Evolutionary conservation across 2,888 invertebrate genomes (phyloP), one percentile per base, ranked within the genome.

Genomic region (Furcula furcula): DNA sequence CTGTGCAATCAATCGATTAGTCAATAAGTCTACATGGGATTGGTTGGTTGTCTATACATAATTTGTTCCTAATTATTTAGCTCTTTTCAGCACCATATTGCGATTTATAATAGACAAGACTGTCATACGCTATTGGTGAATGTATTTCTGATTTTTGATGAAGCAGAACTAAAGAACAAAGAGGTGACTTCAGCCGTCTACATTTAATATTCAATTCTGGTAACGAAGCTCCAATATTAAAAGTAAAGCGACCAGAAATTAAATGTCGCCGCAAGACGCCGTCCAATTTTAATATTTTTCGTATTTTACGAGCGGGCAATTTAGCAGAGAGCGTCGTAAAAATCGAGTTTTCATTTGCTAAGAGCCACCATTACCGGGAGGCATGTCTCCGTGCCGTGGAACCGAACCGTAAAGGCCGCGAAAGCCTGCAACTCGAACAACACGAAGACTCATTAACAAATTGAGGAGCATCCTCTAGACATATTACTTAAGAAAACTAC

Each of bases 301-400:
- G 52, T 49, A 58, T 48, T 64, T 53, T 52, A 57, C 56, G 41
- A 43, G 50, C 40, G 55, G 55, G 66, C 69, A 76, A 83, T 83
- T 75, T 65, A 53, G 60, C 59, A 70, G 68, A 79, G 68, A 75
- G 77, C 75, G 57, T 77, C 74, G 65, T 83, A 78, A 82, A 73
- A 80, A 82, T 76, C 57, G 67, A 74, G 67, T 77, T 78, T 80
- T 81, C 74, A 81, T 84, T 83, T 71, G 74, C 76, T 77, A 82
- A 84, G 74, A 79, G 80, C 72, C 38, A 50, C 66, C 60, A 71
- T 76, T 76, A 70, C 59, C 46, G 52, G 63, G 62, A 66, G 48
- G 45, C 67, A 63, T 66, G 72, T 67, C 68, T 66, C 55, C 47
- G 55, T 69, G 62, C 58, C 66, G 59, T 71, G 71, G 65, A 69